Evolutionary conservation across 2,888 invertebrate species (phyloP).

Genomic region (Lymantria monacha): DNA sequence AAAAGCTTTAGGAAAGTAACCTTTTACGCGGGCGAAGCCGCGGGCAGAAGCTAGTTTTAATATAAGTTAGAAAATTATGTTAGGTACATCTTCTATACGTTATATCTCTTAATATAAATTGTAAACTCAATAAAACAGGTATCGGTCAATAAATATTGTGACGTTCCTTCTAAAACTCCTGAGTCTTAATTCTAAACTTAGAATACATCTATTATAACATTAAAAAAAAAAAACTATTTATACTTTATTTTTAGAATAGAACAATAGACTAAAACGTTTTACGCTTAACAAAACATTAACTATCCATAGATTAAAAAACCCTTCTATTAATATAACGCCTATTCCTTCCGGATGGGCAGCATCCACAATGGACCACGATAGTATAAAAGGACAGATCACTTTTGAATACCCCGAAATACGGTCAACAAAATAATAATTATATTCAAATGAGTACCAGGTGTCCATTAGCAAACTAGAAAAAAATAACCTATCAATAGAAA

Average conservation of each 20-base stretch:
- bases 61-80: too few relatives aligned
- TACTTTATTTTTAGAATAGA: not conserved
- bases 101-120: too few relatives aligned
- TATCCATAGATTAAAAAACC: slow-evolving; percentile 4
- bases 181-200: too few relatives aligned
- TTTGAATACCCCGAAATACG: slow-evolving; percentile 25
- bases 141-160: too few relatives aligned
- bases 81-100: too few relatives aligned
- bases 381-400: slow-evolving; percentile 13
- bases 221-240: too few relatives aligned
- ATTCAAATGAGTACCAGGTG: slow-evolving; percentile 61
- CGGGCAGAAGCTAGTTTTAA: too few relatives aligned
- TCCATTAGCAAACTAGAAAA: slow-evolving; percentile 40
- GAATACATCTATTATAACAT: too few relatives aligned
- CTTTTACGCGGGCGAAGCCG: too few relatives aligned
- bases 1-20: too few relatives aligned
- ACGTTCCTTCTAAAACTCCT: too few relatives aligned
- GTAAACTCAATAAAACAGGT: too few relatives aligned
- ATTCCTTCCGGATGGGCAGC: slow-evolving; percentile 8
- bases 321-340: not conserved
- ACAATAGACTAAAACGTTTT: not conserved
- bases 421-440: slow-evolving; percentile 42
- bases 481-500: slow-evolving; percentile 40
- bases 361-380: slow-evolving; percentile 20
- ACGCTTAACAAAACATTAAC: slow-evolving; percentile 1